Evolutionary conservation across 2,888 invertebrate species (phyloP).

Genomic region (Acleris laterana): DNA sequence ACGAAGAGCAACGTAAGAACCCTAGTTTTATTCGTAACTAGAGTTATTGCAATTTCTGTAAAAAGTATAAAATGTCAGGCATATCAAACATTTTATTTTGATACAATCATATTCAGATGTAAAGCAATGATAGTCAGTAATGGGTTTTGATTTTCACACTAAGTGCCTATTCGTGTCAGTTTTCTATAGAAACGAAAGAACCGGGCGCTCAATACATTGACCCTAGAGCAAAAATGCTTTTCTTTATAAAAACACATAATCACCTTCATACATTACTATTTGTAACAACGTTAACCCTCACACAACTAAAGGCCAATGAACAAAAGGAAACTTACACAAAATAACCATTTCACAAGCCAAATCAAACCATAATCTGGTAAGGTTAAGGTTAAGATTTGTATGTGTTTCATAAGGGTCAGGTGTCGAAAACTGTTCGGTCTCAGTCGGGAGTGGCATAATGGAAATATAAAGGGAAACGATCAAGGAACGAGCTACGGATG

Average conservation of each 20-base stretch:
- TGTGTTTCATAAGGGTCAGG: conserved; percentile 8
- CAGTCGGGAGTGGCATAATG: conserved; percentile 27
- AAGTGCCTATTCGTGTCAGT: too few species aligned
- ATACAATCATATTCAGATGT: too few species aligned
- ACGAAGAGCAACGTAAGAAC: too few species aligned
- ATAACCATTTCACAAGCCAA: background rate
- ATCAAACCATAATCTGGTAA: background rate
- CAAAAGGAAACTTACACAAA: conserved; percentile 16
- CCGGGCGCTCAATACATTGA: background rate
- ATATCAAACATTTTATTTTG: too few species aligned
- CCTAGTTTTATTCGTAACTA: too few species aligned
- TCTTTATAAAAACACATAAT: conserved; percentile 2
- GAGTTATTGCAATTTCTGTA: too few species aligned
- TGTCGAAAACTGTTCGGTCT: conserved; percentile 26
- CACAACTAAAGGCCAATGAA: conserved; percentile 11
- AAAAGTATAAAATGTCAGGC: too few species aligned
- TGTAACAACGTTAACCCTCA: conserved; percentile 10
- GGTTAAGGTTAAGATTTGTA: conserved; percentile 14
- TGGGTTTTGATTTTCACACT: too few species aligned
- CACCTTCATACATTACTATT: conserved; percentile 2
- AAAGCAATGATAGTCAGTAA: too few species aligned
- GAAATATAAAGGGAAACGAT: conserved; percentile 28
- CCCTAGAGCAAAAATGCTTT: background rate
- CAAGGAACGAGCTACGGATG: conserved; percentile 23
- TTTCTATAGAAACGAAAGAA: too few species aligned